Conservation (phyloP, 2,113 vertebrate species). For the Cygnus buccinator region DNA sequence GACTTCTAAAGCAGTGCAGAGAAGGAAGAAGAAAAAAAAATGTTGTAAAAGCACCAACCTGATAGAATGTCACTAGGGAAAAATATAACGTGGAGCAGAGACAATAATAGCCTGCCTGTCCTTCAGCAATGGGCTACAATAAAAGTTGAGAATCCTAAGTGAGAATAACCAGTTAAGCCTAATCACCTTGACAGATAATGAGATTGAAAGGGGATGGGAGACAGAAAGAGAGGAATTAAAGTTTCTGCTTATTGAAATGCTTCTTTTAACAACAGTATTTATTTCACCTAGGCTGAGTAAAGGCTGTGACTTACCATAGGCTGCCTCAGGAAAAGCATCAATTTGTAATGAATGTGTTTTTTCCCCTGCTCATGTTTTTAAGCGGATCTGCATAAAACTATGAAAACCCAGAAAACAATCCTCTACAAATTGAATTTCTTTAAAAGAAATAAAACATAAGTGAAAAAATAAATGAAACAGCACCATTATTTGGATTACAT, state of each 20-base stretch:
- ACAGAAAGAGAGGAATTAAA: slow-evolving; percentile 17
- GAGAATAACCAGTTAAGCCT: slow-evolving; percentile 16
- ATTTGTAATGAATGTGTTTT: slow-evolving; percentile 4
- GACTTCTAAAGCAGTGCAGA: slow-evolving; percentile 21
- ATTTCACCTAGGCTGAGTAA: slow-evolving; percentile 20
- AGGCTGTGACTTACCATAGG: neutral
- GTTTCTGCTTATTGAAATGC: slow-evolving; percentile 3
- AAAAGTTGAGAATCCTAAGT: slow-evolving; percentile 13
- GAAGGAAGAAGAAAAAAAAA: slow-evolving; percentile 22
- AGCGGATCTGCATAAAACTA: slow-evolving; percentile 27
- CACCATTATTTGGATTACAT: slow-evolving; percentile 53
- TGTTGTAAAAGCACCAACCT: slow-evolving; percentile 20
- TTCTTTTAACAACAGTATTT: slow-evolving; percentile 13
- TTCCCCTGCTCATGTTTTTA: neutral
- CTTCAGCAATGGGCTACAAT: slow-evolving; percentile 40
- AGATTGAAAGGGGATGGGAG: slow-evolving; percentile 1
- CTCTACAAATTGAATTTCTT: slow-evolving; percentile 61
- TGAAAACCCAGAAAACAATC: slow-evolving; percentile 33
- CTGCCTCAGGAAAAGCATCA: slow-evolving; percentile 25
- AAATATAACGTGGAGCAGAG: neutral
- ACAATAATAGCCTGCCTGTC: slow-evolving; percentile 52
- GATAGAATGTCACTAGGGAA: slow-evolving; percentile 44
- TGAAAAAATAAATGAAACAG: slow-evolving; percentile 48
- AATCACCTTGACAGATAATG: slow-evolving; percentile 29
- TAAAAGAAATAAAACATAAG: slow-evolving; percentile 51